Base-by-base conservation (phyloP, 2,888 invertebrate species). In the Agrotis segetum region DNA sequence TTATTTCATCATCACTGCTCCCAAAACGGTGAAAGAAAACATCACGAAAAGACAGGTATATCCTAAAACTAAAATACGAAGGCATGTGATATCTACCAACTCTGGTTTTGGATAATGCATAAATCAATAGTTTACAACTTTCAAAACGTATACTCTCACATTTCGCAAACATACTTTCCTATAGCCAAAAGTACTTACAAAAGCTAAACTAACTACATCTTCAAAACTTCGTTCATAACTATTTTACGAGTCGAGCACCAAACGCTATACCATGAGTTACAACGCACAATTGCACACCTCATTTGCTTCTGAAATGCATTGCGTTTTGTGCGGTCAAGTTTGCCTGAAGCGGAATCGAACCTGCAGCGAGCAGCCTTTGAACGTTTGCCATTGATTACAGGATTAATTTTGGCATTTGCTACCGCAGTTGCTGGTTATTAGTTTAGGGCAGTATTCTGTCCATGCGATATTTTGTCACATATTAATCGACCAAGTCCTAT, bases 231-330 rank as follows among this genome's bases (percentile, higher is more conserved):
- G 24, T 34, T 46, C 67, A 67, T 61, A 60, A 71, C 49, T 46
- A 24, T 46, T 71, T 68, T 63, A 68, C 6, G 52, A 62, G 29
- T 16, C 21, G 29, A 19, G 65, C 46, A 78, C 52, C n/a, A 49
- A 67, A 71, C 66, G 17, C 44, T 4, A 55, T 61, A 66, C 68
- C 40, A 49, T 65, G 70, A 67, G 71, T 72, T 75, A 50, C 60
- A 67, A 55, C 61, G 61, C 70, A 67, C 72, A 76, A 79, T 77
- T 73, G 75, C 74, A 77, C 77, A 71, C 64, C 84, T 87, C 88
- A 87, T 87, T 88, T 88, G 87, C 79, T 83, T 85, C 84, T 81
- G 79, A 85, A 85, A 87, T 88, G 63, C 79, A 74, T 65, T 72
- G 72, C 72, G 73, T 83, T 84, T 62, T 74, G 63, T 68, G 74